Evolutionary conservation across 2,113 vertebrate species (phyloP).

Genomic region (Circaetus gallicus): DNA sequence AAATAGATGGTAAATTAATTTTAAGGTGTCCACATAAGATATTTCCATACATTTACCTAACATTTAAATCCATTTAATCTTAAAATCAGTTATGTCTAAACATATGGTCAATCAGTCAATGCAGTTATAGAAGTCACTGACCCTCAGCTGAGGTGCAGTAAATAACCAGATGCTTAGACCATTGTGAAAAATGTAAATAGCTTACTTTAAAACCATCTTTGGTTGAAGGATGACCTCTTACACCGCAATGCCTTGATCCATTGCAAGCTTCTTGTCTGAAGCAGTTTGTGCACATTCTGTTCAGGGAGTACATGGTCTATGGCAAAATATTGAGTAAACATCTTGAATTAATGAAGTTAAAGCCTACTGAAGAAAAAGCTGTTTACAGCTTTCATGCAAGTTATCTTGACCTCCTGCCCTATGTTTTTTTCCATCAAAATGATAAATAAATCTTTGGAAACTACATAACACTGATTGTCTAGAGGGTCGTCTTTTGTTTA

Average conservation of each 20-base stretch:
- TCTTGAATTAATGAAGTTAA: background rate
- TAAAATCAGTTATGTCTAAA: background rate
- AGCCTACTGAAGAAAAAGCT: background rate
- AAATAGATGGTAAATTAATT: background rate
- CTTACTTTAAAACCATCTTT: background rate
- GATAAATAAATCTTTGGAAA: background rate
- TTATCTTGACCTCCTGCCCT: background rate
- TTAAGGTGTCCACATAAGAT: background rate
- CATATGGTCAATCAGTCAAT: background rate
- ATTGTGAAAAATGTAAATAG: background rate
- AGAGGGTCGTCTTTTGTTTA: background rate
- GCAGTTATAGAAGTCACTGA: background rate
- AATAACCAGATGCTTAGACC: background rate
- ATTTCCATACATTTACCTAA: background rate
- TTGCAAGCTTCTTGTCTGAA: background rate
- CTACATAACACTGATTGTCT: background rate
- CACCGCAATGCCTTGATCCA: background rate
- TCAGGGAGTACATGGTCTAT: background rate
- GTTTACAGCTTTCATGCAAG: background rate
- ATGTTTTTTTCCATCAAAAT: background rate
- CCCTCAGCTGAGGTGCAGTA: background rate
- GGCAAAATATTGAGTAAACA: background rate
- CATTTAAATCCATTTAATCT: background rate
- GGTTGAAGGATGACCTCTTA: background rate
- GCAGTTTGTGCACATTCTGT: background rate